Evolutionary conservation across 2,113 vertebrate species (phyloP), one percentile per base, ranked within the genome.

Genomic region (Geococcyx californianus): DNA sequence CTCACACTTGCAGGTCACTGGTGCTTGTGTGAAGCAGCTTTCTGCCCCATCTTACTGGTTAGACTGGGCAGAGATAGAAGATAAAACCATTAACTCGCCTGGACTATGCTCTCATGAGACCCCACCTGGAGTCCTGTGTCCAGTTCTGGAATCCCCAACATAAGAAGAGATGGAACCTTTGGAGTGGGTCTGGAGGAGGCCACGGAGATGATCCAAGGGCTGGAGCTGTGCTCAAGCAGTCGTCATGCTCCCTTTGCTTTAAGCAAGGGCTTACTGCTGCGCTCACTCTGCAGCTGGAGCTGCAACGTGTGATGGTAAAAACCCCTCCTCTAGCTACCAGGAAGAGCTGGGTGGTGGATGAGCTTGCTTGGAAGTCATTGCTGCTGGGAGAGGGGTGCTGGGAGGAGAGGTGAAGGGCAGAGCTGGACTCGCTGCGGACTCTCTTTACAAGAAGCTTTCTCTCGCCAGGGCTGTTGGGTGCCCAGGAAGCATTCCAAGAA

Each of bases 341-440:
- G 11, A 24, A 72, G 26, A 45, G 36, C 28, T 52, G 64, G 63
- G 42, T 52, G 18, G 52, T 14, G n/a, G 73, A 26, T 54, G 38
- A 29, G 24, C 17, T 40, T 58, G 42, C 26, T 54, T 64, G 55
- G 59, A 29, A 26, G 20, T 40, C 26, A 8, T 2, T 21, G n/a
- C 40, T 70, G 47, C 25, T 31, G 44, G 26, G 52, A 79, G n/a
- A 47, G 33, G 38, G 42, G 13, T 69, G 40, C 20, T 31, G 42
- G 25, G 54, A 76, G n/a, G 54, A 40, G 40, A 47, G 12, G 40
- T 11, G 5, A 52, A 63, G 49, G 45, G 64, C 44, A 78, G 70
- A 58, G 31, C 34, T 29, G 62, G 42, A 38, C 54, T 81, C 0
- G 0, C 42, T 6, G 8, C 6, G 3, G 1, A 12, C 34, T 84